Percentiles rank a stretch among this genome's conserved stretches.
These are phyloP conservation scores for Tricholauxania praeusta DNA, from an alignment of 2,888 invertebrate genomes.

Conservation along the genomic window DNA sequence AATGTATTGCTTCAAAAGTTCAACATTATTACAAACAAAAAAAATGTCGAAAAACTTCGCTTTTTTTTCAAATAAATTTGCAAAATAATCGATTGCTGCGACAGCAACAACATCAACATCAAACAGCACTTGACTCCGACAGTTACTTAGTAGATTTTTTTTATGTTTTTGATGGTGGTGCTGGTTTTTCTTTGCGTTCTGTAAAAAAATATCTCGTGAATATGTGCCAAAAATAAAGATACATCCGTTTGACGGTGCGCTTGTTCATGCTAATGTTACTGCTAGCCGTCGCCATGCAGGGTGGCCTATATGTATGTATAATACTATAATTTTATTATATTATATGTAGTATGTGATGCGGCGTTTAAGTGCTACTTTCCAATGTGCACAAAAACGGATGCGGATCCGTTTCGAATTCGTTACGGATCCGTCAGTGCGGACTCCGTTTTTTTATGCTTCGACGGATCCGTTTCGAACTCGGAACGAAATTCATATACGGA, in stretches of 20 bases:
- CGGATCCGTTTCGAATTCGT: no score
- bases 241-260: neutral
- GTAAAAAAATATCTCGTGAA: neutral
- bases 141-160: slow-evolving; percentile 8
- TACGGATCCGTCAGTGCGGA: no score
- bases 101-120: neutral
- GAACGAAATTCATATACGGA: no score
- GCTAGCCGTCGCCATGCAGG: no score
- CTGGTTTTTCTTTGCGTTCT: neutral
- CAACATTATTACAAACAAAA: no score
- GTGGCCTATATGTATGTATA: no score
- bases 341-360: no score
- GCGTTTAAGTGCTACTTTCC: no score
- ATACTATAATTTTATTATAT: no score
- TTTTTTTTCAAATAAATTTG: neutral
- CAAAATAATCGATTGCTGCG: neutral
- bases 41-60: neutral
- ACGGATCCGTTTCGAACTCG: no score
- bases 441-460: no score
- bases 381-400: no score
- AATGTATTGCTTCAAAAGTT: neutral
- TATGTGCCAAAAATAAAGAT: slow-evolving; percentile 18
- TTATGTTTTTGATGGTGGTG: neutral
- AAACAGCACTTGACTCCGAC: neutral
- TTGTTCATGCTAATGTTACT: neutral